phyloP scores from a whole-genome alignment of 2,888 invertebrate genomes.

The Agonopterix subpropinquella region DNA sequence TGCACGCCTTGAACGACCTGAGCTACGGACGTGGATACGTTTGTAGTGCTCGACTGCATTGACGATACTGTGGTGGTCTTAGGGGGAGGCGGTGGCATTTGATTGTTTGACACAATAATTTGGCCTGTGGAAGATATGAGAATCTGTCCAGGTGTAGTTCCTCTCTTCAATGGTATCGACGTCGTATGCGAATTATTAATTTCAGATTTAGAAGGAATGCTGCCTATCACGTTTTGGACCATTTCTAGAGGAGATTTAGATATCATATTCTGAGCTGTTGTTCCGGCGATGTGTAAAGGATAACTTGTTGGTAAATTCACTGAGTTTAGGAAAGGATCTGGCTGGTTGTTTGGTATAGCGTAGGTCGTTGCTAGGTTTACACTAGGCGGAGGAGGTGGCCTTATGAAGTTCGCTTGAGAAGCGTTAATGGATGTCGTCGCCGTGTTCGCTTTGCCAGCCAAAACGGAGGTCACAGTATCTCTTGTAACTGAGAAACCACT shows the following conservation, averaged over 20 bases:
- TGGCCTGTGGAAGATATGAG: slow-evolving; percentile 86
- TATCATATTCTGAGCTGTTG: slow-evolving; percentile 69
- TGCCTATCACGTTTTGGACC: slow-evolving; percentile 86
- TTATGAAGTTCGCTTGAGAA: slow-evolving; percentile 62
- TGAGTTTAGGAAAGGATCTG: slow-evolving; percentile 64
- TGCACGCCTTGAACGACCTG: slow-evolving; percentile 80
- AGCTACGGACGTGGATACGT: slow-evolving; percentile 78
- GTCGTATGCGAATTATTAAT: slow-evolving; percentile 58
- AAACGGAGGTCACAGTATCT: slow-evolving; percentile 87
- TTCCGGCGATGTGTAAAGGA: slow-evolving; percentile 63
- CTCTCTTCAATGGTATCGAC: slow-evolving; percentile 37
- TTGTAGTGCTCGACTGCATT: slow-evolving; percentile 78
- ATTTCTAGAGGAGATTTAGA: slow-evolving; percentile 82
- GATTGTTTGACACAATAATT: slow-evolving; percentile 80
- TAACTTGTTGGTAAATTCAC: slow-evolving; percentile 66
- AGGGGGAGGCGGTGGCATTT: slow-evolving; percentile 81
- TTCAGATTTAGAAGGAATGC: slow-evolving; percentile 71
- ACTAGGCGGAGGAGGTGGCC: slow-evolving; percentile 61
- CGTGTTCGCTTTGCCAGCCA: slow-evolving; percentile 85
- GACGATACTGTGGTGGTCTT: slow-evolving; percentile 74
- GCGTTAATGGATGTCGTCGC: slow-evolving; percentile 85
- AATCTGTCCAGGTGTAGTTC: slow-evolving; percentile 78
- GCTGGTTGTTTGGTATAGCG: slow-evolving; percentile 65
- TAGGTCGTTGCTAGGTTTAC: slow-evolving; percentile 59
- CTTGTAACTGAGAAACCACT: slow-evolving; percentile 86